Base-by-base conservation (phyloP, 2,797 vertebrate species). In the Paratrypauchen microcephalus region DNA sequence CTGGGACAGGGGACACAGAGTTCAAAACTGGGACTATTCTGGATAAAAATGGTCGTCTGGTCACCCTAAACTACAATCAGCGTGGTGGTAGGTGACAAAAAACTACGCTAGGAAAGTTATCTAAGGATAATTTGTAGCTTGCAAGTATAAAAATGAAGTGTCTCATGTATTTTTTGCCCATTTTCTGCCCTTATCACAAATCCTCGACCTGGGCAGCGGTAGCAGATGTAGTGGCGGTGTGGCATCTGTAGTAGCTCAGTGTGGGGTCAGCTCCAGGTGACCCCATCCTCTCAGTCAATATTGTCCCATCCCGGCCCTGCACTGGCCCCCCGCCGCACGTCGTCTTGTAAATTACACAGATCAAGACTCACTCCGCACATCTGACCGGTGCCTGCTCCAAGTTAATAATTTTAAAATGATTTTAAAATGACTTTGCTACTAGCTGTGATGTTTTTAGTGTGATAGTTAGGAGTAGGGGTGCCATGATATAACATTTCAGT, bases 281-380 rank as follows among this genome's bases (percentile, higher is more conserved):
- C 63, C 62, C 28, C 21, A 64, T 64, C 47, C 63, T 50, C 63
- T 65, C 24, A 65, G 63, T 65, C 45, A 65, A 65, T 65, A 65
- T 65, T 65, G 45, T 50, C 24, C 63, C 47, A 3, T 24, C 50
- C 55, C 1, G 23, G 23, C 24, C 13, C 13, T 6, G 55, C 55
- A 15, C 55, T 28, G 21, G 32, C 54, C 54, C 16, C 6, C 19
- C 60, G 45, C 24, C 8, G 3, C 62, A 64, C 21, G 16, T 19
- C 15, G 6, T 6, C 23, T 39, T 64, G 23, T 64, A 47, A 45
- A 48, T 48, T 26, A 64, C 62, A 45, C 63, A 24, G 61, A 45
- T 45, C 47, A 2, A 41, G 28, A 61, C 59, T 47, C 13, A 16
- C 36, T 24, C 41, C 16, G 3, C 39, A 64, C 61, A 48, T 24